Evolutionary conservation across 2,888 invertebrate species (phyloP), one percentile per base, ranked within the genome.

Genomic region (Aporophyla nigra): DNA sequence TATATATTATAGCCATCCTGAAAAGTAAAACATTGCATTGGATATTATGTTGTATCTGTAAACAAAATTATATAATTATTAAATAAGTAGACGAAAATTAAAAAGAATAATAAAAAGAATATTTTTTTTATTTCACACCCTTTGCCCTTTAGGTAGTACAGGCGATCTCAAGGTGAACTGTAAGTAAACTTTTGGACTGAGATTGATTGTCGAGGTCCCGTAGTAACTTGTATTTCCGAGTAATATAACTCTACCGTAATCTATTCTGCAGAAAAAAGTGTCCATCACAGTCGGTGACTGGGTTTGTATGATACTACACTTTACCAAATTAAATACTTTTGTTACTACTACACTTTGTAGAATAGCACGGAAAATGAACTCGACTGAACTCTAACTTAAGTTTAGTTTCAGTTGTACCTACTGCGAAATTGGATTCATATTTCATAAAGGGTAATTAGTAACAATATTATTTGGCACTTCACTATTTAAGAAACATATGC

Each of bases 191-290:
- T 78, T 49, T 24, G 0, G 59, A 61, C 61, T 43, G 19, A 66
- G 74, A 80, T 80, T 73, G 54, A 78, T 80, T 61, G 27, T 16
- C 46, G 16, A 65, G 63, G 51, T 27, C 40, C 24, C 21, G n/a
- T 40, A 61, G 46, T 54, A 27, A n/a, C 54, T 49, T 62, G 54
- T 69, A 53, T 63, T 78, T 79, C 24, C 21, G 43, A 56, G 24
- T 16, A 21, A 68, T 77, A 63, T 67, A 51, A 56, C 78, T 66
- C 14, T 82, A 70, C 66, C 76, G 56, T 66, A 56, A 82, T 81
- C 74, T 54, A 49, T 79, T 73, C 40, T 63, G 21, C 59, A 63
- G 49, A 61, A 76, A 69, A 79, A 82, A 71, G 61, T 58, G 58
- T 71, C 62, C 27, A 43, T 82, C 62, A 67, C 82, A 56, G 54